Conservation (phyloP, 1,140 invertebrate species). For the Liolophura sinensis region DNA sequence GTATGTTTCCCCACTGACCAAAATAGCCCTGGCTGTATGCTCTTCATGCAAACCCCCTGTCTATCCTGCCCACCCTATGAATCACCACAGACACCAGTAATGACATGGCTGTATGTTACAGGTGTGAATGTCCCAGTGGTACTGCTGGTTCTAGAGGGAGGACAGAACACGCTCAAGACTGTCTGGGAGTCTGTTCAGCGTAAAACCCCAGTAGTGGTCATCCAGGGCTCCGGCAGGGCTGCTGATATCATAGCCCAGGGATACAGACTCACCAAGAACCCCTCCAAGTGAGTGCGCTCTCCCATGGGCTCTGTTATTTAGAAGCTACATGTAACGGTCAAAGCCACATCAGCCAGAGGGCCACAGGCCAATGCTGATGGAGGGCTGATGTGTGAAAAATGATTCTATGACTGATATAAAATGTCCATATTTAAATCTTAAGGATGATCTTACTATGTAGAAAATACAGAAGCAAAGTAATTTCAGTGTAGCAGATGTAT, state of each 20-base stretch:
- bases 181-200: slow-evolving; percentile 45
- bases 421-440: no score
- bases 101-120: slow-evolving; percentile 7
- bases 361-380: no score
- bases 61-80: background rate
- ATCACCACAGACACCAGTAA: background rate
- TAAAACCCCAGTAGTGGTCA: slow-evolving; percentile 55
- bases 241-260: slow-evolving; percentile 57
- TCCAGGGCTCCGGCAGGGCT: slow-evolving; percentile 56
- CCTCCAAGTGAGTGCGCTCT: no score
- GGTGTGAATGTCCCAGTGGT: slow-evolving; percentile 52
- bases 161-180: slow-evolving; percentile 54
- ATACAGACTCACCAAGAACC: slow-evolving; percentile 16
- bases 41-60: background rate
- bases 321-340: no score
- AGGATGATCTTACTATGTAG: no score
- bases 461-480: no score
- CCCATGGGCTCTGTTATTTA: background rate
- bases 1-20: no score
- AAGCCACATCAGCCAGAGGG: no score
- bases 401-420: no score
- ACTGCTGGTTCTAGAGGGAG: slow-evolving; percentile 58
- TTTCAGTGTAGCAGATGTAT: no score
- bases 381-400: no score
- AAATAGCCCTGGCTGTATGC: no score